phyloP scores from a whole-genome alignment of 2,797 vertebrate species.

The Poeciliopsis infans region DNA sequence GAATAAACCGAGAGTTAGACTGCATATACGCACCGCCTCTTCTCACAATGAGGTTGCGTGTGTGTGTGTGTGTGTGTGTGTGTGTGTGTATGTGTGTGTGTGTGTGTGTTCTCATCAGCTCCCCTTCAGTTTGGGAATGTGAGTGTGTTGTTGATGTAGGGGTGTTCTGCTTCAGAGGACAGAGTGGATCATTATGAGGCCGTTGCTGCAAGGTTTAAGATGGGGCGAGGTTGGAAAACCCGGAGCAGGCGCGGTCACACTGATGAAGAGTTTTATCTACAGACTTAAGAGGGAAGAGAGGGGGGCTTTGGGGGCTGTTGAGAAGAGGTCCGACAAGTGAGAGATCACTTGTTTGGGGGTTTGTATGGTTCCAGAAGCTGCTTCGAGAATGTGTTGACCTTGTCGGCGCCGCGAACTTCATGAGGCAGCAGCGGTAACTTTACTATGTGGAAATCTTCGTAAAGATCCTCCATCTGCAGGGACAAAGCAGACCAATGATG shows the following conservation, averaged over 20 bases:
- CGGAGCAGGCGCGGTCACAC: constrained; percentile 32
- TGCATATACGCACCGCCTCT: not conserved
- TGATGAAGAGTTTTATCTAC: constrained; percentile 36
- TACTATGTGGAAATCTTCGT: constrained; percentile 96
- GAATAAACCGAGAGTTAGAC: constrained; percentile 22
- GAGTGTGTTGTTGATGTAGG: constrained; percentile 3
- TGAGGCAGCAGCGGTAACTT: constrained; percentile 94
- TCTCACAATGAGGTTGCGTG: constrained; percentile 21
- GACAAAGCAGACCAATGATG: not conserved
- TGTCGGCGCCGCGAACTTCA: constrained; percentile 91
- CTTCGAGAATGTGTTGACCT: constrained; percentile 94
- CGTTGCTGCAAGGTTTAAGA: constrained; percentile 46
- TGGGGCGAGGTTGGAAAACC: constrained; percentile 6
- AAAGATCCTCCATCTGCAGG: constrained; percentile 93
- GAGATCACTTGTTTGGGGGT: constrained; percentile 86
- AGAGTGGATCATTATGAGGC: constrained; percentile 43
- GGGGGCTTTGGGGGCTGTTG: not conserved
- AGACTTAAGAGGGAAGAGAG: not conserved
- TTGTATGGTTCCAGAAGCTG: constrained; percentile 94
- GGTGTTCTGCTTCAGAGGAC: constrained; percentile 36
- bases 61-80: constrained; percentile 2
- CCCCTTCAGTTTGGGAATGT: constrained; percentile 2
- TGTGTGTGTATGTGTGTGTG: constrained; percentile 11
- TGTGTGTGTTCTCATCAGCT: not conserved
- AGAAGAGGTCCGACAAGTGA: constrained; percentile 19